Percentiles rank a stretch among this genome's conserved stretches.
phyloP scores from a whole-genome alignment of 2,888 invertebrate genomes.

The Scaptomyza caliginosa region DNA sequence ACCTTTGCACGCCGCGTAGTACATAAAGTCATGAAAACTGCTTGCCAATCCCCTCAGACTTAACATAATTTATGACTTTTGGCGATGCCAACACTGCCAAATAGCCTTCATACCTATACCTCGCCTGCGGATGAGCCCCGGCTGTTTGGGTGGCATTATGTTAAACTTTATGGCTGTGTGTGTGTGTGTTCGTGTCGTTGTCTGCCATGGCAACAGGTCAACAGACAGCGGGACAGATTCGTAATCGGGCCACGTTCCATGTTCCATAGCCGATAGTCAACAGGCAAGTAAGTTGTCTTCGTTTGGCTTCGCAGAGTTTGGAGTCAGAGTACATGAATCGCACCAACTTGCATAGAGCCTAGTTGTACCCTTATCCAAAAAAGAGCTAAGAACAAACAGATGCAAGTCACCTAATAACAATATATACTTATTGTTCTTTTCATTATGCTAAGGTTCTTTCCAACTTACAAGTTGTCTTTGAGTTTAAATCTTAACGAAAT shows the following conservation, averaged over 20 bases:
- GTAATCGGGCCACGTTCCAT: neutral
- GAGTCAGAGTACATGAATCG: neutral
- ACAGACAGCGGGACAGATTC: constrained; percentile 7
- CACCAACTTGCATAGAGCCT: neutral
- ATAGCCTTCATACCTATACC: neutral
- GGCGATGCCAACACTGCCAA: constrained; percentile 9
- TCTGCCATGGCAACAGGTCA: constrained; percentile 66
- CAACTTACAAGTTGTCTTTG: no score
- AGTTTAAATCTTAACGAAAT: no score
- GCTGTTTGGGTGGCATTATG: constrained; percentile 45
- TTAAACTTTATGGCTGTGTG: constrained; percentile 55
- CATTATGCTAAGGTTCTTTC: no score
- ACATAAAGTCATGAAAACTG: neutral
- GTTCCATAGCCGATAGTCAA: neutral
- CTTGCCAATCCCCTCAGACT: constrained; percentile 29
- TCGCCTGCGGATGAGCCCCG: constrained; percentile 16
- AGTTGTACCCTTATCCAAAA: no score
- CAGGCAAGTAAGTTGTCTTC: neutral
- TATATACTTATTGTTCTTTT: no score
- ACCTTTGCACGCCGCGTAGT: neutral
- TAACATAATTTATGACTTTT: constrained; percentile 59
- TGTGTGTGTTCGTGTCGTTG: constrained; percentile 29
- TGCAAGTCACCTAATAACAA: no score
- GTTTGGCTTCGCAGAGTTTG: neutral
- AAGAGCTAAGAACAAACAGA: no score